Conservation (phyloP, 1,140 invertebrate species). For the Cydia pomonella region DNA sequence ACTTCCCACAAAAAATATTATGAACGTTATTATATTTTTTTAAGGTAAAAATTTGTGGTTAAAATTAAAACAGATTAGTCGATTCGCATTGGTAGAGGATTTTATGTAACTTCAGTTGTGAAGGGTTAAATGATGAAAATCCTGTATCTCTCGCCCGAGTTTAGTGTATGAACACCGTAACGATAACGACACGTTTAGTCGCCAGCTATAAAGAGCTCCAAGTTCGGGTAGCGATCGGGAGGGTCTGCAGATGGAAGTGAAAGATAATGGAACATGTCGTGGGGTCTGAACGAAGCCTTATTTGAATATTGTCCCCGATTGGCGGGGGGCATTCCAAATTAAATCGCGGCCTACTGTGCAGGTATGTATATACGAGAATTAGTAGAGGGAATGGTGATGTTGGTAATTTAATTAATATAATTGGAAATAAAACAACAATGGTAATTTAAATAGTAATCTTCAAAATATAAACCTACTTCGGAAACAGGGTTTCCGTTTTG, state of each 20-base stretch:
- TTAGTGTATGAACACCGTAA: not conserved
- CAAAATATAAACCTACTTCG: not conserved
- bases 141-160: too few species aligned
- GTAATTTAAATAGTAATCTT: not conserved
- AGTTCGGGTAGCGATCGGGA: constrained; percentile 41
- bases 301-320: constrained; percentile 77
- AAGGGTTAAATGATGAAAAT: too few species aligned
- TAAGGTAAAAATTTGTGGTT: too few species aligned
- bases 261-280: constrained; percentile 74
- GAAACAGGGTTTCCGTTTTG: not conserved
- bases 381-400: constrained; percentile 16
- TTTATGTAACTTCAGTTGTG: too few species aligned
- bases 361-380: constrained; percentile 43
- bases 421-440: constrained; percentile 4
- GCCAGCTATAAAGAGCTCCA: constrained; percentile 47
- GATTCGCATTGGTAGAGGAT: too few species aligned
- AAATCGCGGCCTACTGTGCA: constrained; percentile 69
- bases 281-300: constrained; percentile 76
- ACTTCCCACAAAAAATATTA: too few species aligned
- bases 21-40: too few species aligned
- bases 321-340: constrained; percentile 74
- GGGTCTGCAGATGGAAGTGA: constrained; percentile 65
- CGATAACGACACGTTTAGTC: not conserved
- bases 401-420: constrained; percentile 25
- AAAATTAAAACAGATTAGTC: too few species aligned